Base-by-base conservation (phyloP, 2,888 invertebrate species). In the Rotaria magnacalcarata region DNA sequence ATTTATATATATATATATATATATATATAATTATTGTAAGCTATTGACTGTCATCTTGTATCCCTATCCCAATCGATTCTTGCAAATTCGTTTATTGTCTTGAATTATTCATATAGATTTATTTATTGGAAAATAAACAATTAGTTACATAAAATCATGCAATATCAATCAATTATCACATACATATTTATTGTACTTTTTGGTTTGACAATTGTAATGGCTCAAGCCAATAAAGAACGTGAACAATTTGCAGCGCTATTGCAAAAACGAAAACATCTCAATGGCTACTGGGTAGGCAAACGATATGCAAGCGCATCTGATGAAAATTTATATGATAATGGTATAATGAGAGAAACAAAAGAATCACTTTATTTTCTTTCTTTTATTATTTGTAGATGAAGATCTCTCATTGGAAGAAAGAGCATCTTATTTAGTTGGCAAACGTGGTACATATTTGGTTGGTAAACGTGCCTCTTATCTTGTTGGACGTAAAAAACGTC, bases 261-360 rank as follows among this genome's bases (percentile, higher is more conserved):
- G 24, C 80, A 80, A 80, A 80, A 80, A 80, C 47, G 80, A 80
- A 80, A 80, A 80, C 80, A 80, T 80, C 47, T 80, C n/a, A 80
- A 80, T n/a, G 80, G 80, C 47, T 80, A 80, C 47, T 80, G 80
- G 80, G 80, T 80, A 47, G 80, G 80, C 43, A 80, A 80, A 80
- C 24, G 80, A 80, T 34, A 67, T 34, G 16, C 10, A 16, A n/a
- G n/a, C n/a, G 43, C 24, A 11, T 80, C 80, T 24, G 80, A 80
- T 43, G 80, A 80, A 80, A 47, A 80, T n/a, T 47, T 47, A 43
- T 19, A 47, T 47, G 47, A 80, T n/a, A 80, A n/a, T 80, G 80
- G 80, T 80, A 47, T 47, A n/a, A 3, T 1, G 5, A 7, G 24
- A 8, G 8, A 24, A 47, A 67, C 27, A 21, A n/a, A 43, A 43